Evolutionary conservation across 1,140 invertebrate species (phyloP).

Genomic region (Apis mellifera): DNA sequence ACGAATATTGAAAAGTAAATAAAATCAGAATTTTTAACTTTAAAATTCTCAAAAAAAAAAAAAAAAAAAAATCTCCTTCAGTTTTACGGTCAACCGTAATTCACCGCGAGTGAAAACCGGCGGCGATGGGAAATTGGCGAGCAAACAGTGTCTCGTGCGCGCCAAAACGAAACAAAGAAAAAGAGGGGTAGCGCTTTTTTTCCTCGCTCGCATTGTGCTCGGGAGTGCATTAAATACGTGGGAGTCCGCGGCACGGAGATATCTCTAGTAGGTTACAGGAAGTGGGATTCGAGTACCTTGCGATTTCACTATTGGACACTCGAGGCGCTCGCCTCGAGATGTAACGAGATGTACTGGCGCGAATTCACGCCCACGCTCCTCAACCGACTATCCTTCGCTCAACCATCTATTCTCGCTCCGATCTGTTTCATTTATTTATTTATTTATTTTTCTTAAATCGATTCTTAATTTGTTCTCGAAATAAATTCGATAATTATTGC

Average conservation of each 20-base stretch:
- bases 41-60: too few relatives aligned
- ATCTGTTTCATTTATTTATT: neutral
- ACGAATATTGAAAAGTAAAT: too few relatives aligned
- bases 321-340: neutral
- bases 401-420: neutral
- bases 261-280: conserved; percentile 64
- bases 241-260: conserved; percentile 61
- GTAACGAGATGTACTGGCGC: conserved; percentile 6
- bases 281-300: conserved; percentile 54
- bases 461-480: too few relatives aligned
- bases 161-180: conserved; percentile 57
- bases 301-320: conserved; percentile 57
- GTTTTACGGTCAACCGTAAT: too few relatives aligned
- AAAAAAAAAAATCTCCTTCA: too few relatives aligned
- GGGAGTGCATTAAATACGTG: conserved; percentile 65
- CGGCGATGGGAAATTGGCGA: conserved; percentile 69
- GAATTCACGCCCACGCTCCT: conserved; percentile 14
- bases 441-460: neutral
- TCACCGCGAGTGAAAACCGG: conserved; percentile 46
- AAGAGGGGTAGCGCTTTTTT: conserved; percentile 65
- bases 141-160: conserved; percentile 57
- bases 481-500: too few relatives aligned
- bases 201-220: conserved; percentile 58
- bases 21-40: too few relatives aligned
- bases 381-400: neutral